A percentile compares a stretch with the other conserved stretches of the same genome.
Conservation (phyloP, 2,888 invertebrate species). For the Schizaphis graminum region DNA sequence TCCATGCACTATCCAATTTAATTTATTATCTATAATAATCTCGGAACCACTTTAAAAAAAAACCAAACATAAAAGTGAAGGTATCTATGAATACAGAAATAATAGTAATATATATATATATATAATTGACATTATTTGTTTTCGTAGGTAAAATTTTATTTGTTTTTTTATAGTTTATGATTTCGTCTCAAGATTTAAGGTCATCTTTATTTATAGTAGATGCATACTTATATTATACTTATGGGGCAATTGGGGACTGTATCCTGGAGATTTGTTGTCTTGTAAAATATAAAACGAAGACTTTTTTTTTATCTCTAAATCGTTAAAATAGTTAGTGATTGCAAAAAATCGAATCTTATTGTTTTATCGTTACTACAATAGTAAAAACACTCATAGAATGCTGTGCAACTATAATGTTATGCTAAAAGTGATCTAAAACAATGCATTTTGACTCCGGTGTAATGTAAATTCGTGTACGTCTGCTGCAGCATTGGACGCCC, state of each 20-base stretch:
- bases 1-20: background rate
- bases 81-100: background rate
- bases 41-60: background rate
- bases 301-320: background rate
- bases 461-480: constrained; percentile 15
- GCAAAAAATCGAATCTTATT: constrained; percentile 35
- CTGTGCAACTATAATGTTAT: background rate
- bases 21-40: background rate
- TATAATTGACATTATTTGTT: background rate
- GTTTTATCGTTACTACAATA: background rate
- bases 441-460: constrained; percentile 33
- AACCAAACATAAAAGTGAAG: background rate
- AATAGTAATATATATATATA: background rate
- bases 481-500: background rate
- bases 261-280: background rate
- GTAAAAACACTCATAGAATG: background rate
- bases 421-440: constrained; percentile 13
- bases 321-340: constrained; percentile 11
- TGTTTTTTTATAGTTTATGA: background rate
- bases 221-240: background rate
- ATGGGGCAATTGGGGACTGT: background rate
- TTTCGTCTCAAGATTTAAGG: background rate
- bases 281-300: background rate
- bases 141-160: background rate
- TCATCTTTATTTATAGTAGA: background rate